Evolutionary conservation across 2,113 vertebrate species (phyloP), one percentile per base, ranked within the genome.

Genomic region (Ceyx melanurus): DNA sequence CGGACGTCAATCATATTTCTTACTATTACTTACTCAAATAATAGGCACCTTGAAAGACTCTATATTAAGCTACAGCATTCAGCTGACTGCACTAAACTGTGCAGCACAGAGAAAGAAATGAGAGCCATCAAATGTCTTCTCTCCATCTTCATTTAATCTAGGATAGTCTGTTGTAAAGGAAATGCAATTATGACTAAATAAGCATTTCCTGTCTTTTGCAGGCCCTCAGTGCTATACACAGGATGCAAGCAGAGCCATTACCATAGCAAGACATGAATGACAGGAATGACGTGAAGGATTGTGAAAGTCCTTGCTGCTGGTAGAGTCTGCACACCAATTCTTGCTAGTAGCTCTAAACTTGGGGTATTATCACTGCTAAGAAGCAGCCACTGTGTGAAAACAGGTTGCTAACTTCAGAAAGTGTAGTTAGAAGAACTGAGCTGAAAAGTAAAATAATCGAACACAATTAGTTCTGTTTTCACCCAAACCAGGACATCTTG

Each of bases 181-280:
- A 90, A 88, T 77, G 12, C 19, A 80, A 77, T 88, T 90, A 88
- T 33, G 46, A 90, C 65, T 76, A 82, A 91, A 88, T 57, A 89
- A 90, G 6, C 13, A 42, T 77, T 83, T 88, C 68, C 76, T 80
- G 67, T 25, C 31, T 82, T 86, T 73, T 28, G 50, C 18, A 57
- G 35, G 35, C 37, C 33, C 15, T 73, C 26, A 57, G 26, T 15
- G 11, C 9, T 73, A 22, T 21, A 37, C 12, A 28, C 10, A 79
- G 13, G 26, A 25, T 65, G 20, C 19, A 56, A 71, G 33, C 10
- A 48, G 15, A 46, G n/a, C 18, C 19, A 17, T 18, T 56, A 26
- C 29, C 20, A 43, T 10, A 56, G 17, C 29, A 82, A 73, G 16
- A 15, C 7, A 25, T 40, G 46, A 76, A 29, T n/a, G 26, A 42